These are phyloP conservation scores for Vollenhovia emeryi DNA, from an alignment of 1,140 invertebrate species.

Conservation along the genomic window DNA sequence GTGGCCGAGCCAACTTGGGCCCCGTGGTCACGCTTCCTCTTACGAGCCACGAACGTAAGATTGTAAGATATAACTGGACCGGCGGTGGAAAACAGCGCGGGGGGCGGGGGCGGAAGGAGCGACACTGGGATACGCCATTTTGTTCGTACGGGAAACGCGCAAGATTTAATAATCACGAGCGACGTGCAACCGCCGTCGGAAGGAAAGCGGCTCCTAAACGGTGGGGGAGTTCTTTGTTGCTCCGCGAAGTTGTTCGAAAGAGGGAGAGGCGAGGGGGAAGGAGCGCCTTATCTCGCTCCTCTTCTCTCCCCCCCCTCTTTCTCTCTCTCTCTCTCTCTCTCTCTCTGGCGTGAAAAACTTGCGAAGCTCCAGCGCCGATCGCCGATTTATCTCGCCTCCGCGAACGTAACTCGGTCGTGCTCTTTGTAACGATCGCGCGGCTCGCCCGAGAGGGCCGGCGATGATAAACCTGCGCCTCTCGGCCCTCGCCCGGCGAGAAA, in stretches of 20 bases:
- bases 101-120: neutral
- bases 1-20: constrained; percentile 11
- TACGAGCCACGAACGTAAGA: constrained; percentile 22
- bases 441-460: neutral
- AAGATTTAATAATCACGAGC: neutral
- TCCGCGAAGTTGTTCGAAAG: neutral
- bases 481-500: too few relatives aligned
- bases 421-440: too few relatives aligned
- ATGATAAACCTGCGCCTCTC: neutral
- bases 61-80: constrained; percentile 15
- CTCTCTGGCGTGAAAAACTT: constrained; percentile 10
- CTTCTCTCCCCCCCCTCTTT: too few relatives aligned
- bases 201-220: constrained; percentile 6
- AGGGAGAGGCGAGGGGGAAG: neutral
- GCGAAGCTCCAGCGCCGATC: too few relatives aligned
- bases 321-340: too few relatives aligned
- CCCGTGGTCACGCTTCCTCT: constrained; percentile 33
- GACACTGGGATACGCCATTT: neutral
- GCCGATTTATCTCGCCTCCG: neutral
- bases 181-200: neutral
- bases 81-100: constrained; percentile 1
- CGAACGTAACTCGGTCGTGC: neutral
- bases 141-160: neutral
- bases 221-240: neutral
- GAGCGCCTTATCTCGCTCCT: neutral